Percentiles rank a stretch among this genome's conserved stretches.
These are phyloP conservation scores for Galerucella nymphaeae DNA, from an alignment of 2,888 invertebrate species.

Conservation along the genomic window DNA sequence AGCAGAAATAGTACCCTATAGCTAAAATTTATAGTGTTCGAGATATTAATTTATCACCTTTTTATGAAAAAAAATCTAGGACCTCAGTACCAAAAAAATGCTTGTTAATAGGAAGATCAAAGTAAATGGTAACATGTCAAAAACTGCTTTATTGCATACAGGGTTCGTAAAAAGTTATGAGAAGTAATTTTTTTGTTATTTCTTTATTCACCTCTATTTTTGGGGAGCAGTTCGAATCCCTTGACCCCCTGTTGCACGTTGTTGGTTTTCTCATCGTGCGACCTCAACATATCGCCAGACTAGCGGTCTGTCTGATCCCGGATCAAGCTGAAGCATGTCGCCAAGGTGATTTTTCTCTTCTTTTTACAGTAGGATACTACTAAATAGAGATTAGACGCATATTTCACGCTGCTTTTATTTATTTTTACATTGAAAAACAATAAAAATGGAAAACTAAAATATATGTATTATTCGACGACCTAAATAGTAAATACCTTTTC, in stretches of 20 bases:
- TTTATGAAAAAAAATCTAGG: no score
- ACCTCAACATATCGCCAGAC: slow-evolving; percentile 74
- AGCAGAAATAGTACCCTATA: no score
- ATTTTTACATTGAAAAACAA: neutral
- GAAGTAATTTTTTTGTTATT: no score
- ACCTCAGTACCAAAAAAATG: no score
- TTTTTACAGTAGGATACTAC: slow-evolving; percentile 38
- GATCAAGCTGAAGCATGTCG: slow-evolving; percentile 56
- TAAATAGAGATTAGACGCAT: slow-evolving; percentile 30
- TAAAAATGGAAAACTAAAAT: no score
- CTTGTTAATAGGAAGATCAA: no score
- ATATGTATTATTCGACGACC: neutral
- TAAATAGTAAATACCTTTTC: neutral
- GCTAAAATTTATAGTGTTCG: no score
- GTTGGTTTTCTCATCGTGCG: slow-evolving; percentile 66
- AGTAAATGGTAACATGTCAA: no score
- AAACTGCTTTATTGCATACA: no score
- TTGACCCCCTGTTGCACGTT: slow-evolving; percentile 1
- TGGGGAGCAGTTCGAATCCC: neutral
- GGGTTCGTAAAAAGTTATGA: no score
- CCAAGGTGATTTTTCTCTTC: slow-evolving; percentile 56
- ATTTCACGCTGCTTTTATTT: slow-evolving; percentile 5
- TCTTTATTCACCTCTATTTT: slow-evolving; percentile 1
- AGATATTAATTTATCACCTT: no score
- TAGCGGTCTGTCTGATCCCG: slow-evolving; percentile 68